Percentiles rank a stretch among this genome's conserved stretches.
phyloP scores from a whole-genome alignment of 2,888 invertebrate genomes.

The Macrosoma leucophasiata region DNA sequence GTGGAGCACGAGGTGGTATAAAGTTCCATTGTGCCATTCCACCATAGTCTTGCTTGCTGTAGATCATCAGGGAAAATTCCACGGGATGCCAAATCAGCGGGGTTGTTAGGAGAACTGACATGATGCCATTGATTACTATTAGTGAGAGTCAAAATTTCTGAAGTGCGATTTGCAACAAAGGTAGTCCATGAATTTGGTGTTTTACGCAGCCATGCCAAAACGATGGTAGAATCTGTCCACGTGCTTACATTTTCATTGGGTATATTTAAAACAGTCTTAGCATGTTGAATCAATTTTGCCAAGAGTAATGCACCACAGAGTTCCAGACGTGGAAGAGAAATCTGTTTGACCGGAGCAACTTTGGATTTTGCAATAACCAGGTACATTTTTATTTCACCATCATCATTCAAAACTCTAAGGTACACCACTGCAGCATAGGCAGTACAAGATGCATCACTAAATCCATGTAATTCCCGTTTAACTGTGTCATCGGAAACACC shows the following conservation, averaged over 20 bases:
- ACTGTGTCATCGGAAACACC: too few relatives aligned
- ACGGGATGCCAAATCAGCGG: conserved; percentile 25
- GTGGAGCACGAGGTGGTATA: conserved; percentile 20
- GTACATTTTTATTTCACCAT: conserved; percentile 2
- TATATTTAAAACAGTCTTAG: too few relatives aligned
- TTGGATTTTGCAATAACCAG: conserved; percentile 14
- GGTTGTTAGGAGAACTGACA: conserved; percentile 24
- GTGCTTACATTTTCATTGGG: too few relatives aligned
- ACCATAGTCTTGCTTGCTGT: conserved; percentile 18
- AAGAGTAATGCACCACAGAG: conserved; percentile 16
- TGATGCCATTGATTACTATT: conserved; percentile 15
- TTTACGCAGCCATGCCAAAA: conserved; percentile 21
- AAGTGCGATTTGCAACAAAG: conserved; percentile 23
- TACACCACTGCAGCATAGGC: conserved; percentile 12
- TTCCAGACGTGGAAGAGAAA: conserved; percentile 18
- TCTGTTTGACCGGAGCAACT: conserved; percentile 18
- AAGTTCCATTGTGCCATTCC: conserved; percentile 22
- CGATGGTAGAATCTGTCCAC: conserved; percentile 23
- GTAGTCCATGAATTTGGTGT: conserved; percentile 22
- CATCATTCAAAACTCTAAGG: conserved; percentile 4
- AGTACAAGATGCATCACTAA: conserved; percentile 8
- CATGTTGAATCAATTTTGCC: too few relatives aligned
- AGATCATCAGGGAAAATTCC: conserved; percentile 9
- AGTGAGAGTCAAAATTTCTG: conserved; percentile 10
- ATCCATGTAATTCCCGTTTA: too few relatives aligned